Percentiles rank a stretch among this genome's conserved stretches.
Conservation (phyloP, 2,797 vertebrate species). For the Helarctos malayanus region DNA sequence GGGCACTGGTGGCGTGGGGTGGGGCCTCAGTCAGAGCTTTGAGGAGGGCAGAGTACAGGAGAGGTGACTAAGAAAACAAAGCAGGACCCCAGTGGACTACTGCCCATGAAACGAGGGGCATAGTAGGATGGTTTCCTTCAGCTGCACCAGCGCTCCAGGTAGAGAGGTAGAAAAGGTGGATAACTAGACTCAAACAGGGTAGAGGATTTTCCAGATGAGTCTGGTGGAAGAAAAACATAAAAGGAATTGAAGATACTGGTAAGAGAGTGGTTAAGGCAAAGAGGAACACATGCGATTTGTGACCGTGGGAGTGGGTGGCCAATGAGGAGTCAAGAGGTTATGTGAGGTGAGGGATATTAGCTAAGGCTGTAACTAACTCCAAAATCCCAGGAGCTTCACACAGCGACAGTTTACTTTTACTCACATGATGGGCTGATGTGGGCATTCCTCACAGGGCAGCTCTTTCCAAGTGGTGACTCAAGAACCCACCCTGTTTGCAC, state of each 20-base stretch:
- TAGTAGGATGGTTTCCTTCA: not conserved
- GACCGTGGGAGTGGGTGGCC: too few relatives aligned
- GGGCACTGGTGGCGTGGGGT: too few relatives aligned
- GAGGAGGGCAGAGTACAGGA: not conserved
- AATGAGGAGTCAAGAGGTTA: not conserved
- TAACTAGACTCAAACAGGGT: not conserved
- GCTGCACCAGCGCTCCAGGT: too few relatives aligned
- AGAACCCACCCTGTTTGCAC: not conserved
- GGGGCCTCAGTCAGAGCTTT: not conserved
- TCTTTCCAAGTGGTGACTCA: not conserved
- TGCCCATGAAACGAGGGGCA: accelerated
- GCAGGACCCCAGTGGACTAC: not conserved
- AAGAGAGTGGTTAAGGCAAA: not conserved
- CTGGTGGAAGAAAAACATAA: not conserved
- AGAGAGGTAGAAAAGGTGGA: not conserved
- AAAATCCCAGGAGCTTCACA: not conserved
- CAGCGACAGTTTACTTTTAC: not conserved
- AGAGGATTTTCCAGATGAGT: not conserved
- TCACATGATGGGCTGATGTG: not conserved
- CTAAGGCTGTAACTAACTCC: not conserved
- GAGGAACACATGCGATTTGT: not conserved
- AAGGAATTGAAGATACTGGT: not conserved
- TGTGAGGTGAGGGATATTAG: not conserved
- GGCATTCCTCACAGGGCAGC: not conserved
- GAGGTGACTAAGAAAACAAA: not conserved